Percentiles rank a stretch among this genome's conserved stretches.
phyloP scores from a whole-genome alignment of 92 coral and sea anemone species.

The Heliopora coerulea region DNA sequence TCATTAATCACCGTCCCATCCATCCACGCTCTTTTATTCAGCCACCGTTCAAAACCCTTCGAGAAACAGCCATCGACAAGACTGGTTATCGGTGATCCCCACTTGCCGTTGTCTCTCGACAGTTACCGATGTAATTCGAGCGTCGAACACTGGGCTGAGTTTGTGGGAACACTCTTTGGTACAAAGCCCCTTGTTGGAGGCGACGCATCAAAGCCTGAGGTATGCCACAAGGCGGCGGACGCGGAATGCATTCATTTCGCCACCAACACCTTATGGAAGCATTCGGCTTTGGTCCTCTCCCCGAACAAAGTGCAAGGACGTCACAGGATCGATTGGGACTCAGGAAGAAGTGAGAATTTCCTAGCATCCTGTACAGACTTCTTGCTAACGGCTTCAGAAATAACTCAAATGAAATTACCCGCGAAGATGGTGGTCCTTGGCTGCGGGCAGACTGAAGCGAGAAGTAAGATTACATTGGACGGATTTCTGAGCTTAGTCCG shows the following conservation, averaged over 20 bases:
- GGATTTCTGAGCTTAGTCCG: constrained; percentile 87
- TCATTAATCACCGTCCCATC: constrained; percentile 86
- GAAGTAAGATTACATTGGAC: constrained; percentile 87
- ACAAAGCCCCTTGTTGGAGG: constrained; percentile 84
- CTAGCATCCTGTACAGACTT: constrained; percentile 84
- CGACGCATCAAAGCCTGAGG: constrained; percentile 73
- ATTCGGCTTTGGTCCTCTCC: constrained; percentile 85
- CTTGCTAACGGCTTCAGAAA: constrained; percentile 91
- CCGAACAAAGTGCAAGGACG: constrained; percentile 57
- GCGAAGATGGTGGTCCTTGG: constrained; percentile 91
- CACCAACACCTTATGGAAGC: constrained; percentile 97
- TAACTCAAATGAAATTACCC: constrained; percentile 70
- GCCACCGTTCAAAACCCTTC: constrained; percentile 45
- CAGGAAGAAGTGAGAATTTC: constrained; percentile 73
- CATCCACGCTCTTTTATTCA: constrained; percentile 63
- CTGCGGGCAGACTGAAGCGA: constrained; percentile 85
- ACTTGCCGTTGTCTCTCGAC: constrained; percentile 82
- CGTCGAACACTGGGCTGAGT: constrained; percentile 92
- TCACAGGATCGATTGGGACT: constrained; percentile 62
- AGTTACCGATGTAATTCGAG: constrained; percentile 93
- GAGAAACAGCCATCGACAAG: constrained; percentile 56
- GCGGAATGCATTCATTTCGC: constrained; percentile 97
- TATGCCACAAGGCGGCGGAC: constrained; percentile 63
- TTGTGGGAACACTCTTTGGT: constrained; percentile 86
- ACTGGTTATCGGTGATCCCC: constrained; percentile 92